Percentiles rank a stretch among this genome's conserved stretches.
These are phyloP conservation scores for Belonocnema kinseyi DNA, from an alignment of 1,140 invertebrate species.

Conservation along the genomic window DNA sequence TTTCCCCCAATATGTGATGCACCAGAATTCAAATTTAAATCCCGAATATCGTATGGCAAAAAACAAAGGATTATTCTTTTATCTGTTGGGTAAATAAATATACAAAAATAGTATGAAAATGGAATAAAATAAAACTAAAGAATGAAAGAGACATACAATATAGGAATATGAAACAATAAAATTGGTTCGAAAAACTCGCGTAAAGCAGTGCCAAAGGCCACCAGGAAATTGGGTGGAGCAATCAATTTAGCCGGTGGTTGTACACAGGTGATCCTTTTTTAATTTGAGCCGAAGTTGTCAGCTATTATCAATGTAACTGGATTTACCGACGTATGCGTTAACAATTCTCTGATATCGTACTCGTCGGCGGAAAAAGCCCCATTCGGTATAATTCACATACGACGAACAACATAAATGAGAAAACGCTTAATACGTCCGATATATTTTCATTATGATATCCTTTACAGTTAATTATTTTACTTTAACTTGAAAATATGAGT, in stretches of 20 bases:
- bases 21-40: too few relatives aligned
- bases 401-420: neutral
- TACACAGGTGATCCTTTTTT: conserved; percentile 6
- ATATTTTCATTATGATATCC: too few relatives aligned
- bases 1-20: too few relatives aligned
- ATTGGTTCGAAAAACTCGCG: neutral
- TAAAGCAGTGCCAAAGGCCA: conserved; percentile 16
- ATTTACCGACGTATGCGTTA: conserved; percentile 11
- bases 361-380: neutral
- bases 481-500: too few relatives aligned
- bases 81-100: neutral
- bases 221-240: conserved; percentile 11
- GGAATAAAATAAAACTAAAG: neutral
- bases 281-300: conserved; percentile 8
- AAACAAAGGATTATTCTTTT: too few relatives aligned
- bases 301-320: conserved; percentile 22
- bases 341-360: neutral
- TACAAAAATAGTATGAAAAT: neutral
- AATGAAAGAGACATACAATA: neutral
- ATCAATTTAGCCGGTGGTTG: conserved; percentile 11
- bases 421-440: neutral
- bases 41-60: too few relatives aligned
- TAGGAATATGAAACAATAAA: neutral
- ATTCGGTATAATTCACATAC: neutral
- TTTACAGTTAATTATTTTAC: too few relatives aligned